Base-by-base conservation (phyloP, 2,888 invertebrate genomes). In the Cabera pusaria region DNA sequence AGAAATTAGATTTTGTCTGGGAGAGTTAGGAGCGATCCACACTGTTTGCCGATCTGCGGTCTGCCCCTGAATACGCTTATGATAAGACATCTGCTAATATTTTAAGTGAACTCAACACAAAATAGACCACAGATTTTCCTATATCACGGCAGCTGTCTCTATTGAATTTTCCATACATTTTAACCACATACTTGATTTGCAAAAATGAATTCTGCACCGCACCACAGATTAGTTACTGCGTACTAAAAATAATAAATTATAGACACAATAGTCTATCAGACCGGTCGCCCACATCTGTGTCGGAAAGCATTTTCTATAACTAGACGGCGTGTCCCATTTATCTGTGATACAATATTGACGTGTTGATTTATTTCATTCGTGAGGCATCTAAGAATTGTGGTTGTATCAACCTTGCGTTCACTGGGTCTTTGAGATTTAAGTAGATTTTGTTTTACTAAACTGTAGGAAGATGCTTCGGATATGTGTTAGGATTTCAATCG, bases 231-330 rank as follows among this genome's bases (percentile, higher is more conserved):
- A n/a, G n/a, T n/a, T n/a, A n/a, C n/a, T n/a, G n/a, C n/a, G n/a
- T n/a, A n/a, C 34, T 48, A 40, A 45, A 44, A 32, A 49, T 38
- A 26, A 23, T 40, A 46, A 44, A 39, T 31, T 25, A 44, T 17
- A 27, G 23, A 44, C 39, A 72, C 75, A 76, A 76, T 75, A 57
- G 70, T 64, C 72, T 57, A 74, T 74, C 74, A 68, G 42, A 59
- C 19, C 39, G 44, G 36, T 50, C 63, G 54, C 63, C 66, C 55
- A 62, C 59, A 54, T 44, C 42, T 56, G 32, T 51, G 52, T 62
- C 64, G 58, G 59, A 63, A 56, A 65, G 56, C 58, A 59, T 57
- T 62, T 68, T 58, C 55, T 64, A 68, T 63, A 61, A 51, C 10
- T 44, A 45, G 57, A 49, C 50, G 56, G 69, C 72, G 73, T 74